phyloP scores from a whole-genome alignment of 2,888 invertebrate genomes.

The Dynastes hyllus region DNA sequence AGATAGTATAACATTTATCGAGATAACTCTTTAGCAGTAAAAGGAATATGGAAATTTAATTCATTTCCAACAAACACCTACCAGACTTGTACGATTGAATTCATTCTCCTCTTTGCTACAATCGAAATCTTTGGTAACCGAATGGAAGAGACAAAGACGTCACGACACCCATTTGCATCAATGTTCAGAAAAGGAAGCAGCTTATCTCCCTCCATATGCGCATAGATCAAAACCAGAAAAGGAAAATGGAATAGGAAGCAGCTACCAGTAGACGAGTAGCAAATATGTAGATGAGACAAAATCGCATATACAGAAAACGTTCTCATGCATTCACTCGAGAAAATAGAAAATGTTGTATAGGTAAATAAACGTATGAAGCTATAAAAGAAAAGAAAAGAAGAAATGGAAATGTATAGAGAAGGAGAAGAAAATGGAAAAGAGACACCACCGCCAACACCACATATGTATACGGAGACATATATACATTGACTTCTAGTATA shows the following conservation, averaged over 20 bases:
- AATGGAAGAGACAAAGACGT: constrained; percentile 13
- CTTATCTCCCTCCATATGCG: background rate
- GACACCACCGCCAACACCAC: background rate
- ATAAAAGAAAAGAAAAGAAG: background rate
- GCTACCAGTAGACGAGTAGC: background rate
- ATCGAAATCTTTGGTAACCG: background rate
- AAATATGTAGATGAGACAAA: background rate
- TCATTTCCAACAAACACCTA: too few species aligned
- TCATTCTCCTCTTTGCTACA: too few species aligned
- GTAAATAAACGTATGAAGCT: background rate
- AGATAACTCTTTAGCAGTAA: too few species aligned
- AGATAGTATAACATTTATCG: too few species aligned
- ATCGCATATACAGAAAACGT: constrained; percentile 1
- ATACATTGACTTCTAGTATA: background rate
- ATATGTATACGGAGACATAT: background rate
- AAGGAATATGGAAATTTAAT: too few species aligned
- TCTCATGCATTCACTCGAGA: background rate
- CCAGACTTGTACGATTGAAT: too few species aligned
- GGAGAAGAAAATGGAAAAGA: background rate
- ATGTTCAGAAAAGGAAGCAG: too few species aligned
- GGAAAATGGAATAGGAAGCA: background rate
- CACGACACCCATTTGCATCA: too few species aligned
- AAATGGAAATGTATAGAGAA: background rate
- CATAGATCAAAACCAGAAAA: background rate
- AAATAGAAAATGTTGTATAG: background rate